Evolutionary conservation across 2,113 vertebrate genomes (phyloP).

Genomic region (Atrichornis clamosus): DNA sequence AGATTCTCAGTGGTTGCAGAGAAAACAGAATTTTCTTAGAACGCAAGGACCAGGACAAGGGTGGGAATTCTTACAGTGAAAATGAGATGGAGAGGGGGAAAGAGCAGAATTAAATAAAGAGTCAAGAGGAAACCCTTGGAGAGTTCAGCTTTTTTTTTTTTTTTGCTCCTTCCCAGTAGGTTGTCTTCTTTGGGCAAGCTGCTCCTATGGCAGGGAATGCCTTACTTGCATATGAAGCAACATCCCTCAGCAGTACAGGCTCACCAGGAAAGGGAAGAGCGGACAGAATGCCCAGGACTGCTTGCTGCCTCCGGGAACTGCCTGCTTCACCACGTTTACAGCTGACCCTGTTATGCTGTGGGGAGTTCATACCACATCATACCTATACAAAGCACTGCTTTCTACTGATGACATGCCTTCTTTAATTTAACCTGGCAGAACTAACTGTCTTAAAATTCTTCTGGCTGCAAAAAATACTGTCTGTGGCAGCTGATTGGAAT

Average conservation of each 20-base stretch:
- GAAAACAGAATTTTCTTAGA: neutral
- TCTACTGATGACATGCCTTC: neutral
- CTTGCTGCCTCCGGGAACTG: neutral
- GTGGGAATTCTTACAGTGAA: neutral
- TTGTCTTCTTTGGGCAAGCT: neutral
- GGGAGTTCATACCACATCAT: neutral
- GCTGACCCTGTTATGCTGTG: neutral
- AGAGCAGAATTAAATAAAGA: neutral
- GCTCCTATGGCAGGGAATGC: neutral
- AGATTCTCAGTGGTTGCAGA: neutral
- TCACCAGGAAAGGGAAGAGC: neutral
- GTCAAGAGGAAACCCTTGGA: neutral
- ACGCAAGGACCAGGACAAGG: neutral
- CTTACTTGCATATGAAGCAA: neutral
- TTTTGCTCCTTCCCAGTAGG: neutral
- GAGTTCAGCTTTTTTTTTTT: neutral
- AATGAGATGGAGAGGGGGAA: neutral
- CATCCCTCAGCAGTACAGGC: neutral
- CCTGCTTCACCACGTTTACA: neutral
- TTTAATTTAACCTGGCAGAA: constrained; percentile 42
- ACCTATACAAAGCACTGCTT: neutral
- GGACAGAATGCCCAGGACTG: neutral
- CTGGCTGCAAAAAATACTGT: constrained; percentile 24
- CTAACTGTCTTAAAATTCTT: constrained; percentile 30
- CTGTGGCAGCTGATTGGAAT: constrained; percentile 36